Evolutionary conservation across 2,888 invertebrate genomes (phyloP).

Genomic region (Drosophila nr. medialis): DNA sequence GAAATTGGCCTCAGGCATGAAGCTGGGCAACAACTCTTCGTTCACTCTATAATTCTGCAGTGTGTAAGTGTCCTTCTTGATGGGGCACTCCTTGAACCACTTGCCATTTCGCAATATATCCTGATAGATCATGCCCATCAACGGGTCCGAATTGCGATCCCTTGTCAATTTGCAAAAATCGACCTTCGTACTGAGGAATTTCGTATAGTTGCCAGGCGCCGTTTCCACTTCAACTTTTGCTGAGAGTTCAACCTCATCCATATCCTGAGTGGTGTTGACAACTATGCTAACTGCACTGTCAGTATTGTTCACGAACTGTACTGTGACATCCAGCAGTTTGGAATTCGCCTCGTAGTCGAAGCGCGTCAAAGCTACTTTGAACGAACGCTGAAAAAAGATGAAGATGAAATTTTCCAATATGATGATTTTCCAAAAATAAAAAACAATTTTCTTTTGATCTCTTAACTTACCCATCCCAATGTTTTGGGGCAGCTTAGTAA

Average conservation of each 20-base stretch:
- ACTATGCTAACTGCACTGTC: constrained; percentile 62
- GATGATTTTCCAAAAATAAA: background rate
- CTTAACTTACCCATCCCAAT: constrained; percentile 75
- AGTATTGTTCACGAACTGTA: constrained; percentile 70
- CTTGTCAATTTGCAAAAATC: constrained; percentile 80
- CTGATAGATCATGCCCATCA: constrained; percentile 69
- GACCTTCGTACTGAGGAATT: constrained; percentile 59
- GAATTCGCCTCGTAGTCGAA: constrained; percentile 69
- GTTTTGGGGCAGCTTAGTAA: constrained; percentile 44
- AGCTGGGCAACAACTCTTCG: constrained; percentile 82
- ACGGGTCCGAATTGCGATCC: constrained; percentile 67
- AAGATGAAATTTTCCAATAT: background rate
- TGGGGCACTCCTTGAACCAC: constrained; percentile 76
- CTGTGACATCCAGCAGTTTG: constrained; percentile 64
- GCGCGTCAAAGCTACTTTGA: constrained; percentile 73
- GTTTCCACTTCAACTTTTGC: constrained; percentile 66
- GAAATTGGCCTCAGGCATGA: constrained; percentile 78
- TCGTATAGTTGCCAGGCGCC: constrained; percentile 66
- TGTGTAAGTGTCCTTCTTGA: constrained; percentile 71
- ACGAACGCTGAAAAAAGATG: constrained; percentile 69
- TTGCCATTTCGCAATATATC: constrained; percentile 75
- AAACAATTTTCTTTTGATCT: too few species aligned
- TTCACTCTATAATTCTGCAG: constrained; percentile 74
- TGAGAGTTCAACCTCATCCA: constrained; percentile 70
- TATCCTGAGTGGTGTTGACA: constrained; percentile 59